Conservation (phyloP, 2,113 vertebrate genomes). For the Bubalus kerabau region DNA sequence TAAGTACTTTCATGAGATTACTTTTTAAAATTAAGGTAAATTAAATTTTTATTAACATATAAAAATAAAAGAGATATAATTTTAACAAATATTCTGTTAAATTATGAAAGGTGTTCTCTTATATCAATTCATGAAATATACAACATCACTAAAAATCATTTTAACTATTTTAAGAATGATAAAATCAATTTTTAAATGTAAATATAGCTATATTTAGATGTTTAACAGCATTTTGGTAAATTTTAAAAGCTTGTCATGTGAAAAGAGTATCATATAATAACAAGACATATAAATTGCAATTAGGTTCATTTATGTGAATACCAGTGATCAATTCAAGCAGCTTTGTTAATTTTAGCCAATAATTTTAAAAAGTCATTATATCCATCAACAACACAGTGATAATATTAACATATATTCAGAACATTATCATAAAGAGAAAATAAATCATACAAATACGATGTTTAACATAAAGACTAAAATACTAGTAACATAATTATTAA, state of each 20-base stretch:
- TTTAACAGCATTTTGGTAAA: neutral
- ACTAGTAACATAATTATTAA: neutral
- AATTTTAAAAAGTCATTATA: neutral
- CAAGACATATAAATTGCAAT: neutral
- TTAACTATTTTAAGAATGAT: neutral
- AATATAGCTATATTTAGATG: neutral
- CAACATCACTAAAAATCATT: neutral
- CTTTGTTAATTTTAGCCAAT: neutral
- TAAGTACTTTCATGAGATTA: neutral
- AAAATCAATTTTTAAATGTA: neutral
- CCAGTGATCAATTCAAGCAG: neutral
- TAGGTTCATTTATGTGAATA: neutral
- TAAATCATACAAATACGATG: neutral
- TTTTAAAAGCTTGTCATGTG: neutral
- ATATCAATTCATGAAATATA: neutral
- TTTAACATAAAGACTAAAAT: neutral
- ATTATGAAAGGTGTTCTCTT: neutral
- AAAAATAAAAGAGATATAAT: neutral
- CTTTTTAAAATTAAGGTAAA: neutral
- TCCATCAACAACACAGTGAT: neutral
- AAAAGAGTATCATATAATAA: neutral
- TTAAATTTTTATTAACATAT: neutral
- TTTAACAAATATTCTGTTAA: neutral
- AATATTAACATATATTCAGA: neutral
- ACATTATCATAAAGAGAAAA: neutral